Conservation (phyloP, 2,888 invertebrate genomes). For the Exephanes ischioxanthus region DNA sequence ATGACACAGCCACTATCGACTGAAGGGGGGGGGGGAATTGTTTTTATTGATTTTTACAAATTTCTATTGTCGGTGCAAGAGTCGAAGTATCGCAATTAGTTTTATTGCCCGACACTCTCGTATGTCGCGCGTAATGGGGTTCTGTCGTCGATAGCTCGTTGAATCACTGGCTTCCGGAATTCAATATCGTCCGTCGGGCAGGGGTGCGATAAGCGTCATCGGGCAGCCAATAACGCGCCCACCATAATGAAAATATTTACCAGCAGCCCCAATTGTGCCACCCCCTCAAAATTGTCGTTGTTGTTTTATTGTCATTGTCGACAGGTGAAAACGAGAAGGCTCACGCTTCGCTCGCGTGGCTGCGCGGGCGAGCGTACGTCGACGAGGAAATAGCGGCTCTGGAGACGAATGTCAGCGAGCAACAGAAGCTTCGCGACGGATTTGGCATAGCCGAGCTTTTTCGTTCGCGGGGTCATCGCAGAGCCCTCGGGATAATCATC, state of each 20-base stretch:
- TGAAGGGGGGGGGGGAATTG: too few relatives aligned
- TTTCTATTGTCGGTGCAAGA: too few relatives aligned
- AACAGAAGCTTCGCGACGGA: not conserved
- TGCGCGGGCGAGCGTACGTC: conserved; percentile 24
- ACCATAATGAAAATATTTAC: not conserved
- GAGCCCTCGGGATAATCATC: not conserved
- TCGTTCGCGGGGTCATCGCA: not conserved
- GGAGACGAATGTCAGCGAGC: conserved; percentile 11
- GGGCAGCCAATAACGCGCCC: not conserved
- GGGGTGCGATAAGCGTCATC: too few relatives aligned
- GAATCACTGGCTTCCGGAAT: too few relatives aligned
- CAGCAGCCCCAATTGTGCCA: not conserved
- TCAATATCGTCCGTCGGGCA: too few relatives aligned
- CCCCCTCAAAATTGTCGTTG: not conserved
- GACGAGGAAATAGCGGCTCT: conserved; percentile 35
- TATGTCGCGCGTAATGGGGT: too few relatives aligned
- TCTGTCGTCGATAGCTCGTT: too few relatives aligned
- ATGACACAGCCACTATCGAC: too few relatives aligned
- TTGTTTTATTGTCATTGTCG: not conserved
- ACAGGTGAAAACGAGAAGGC: conserved; percentile 47
- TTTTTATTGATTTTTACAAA: too few relatives aligned
- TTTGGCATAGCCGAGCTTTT: not conserved
- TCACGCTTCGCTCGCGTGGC: conserved; percentile 41
- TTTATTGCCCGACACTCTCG: too few relatives aligned
- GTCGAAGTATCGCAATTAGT: too few relatives aligned